A percentile compares a stretch with the other conserved stretches of the same genome.
Evolutionary conservation across 1,140 invertebrate genomes (phyloP).

Genomic region (Macrocentrus cingulum): DNA sequence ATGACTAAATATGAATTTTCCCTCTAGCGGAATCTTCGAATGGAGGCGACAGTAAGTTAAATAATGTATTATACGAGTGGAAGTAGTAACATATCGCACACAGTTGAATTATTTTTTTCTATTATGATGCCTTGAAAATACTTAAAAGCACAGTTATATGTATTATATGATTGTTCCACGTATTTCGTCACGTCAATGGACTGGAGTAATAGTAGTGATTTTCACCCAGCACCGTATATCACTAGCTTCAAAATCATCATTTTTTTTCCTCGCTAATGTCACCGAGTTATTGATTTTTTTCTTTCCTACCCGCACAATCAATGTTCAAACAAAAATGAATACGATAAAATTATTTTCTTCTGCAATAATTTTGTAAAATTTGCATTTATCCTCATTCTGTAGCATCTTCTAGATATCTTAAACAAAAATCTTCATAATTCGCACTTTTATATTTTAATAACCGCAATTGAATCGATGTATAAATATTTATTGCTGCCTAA

Average conservation of each 20-base stretch:
- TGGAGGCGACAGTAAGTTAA: constrained; percentile 85
- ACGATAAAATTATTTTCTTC: no score
- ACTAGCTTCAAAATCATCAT: background rate
- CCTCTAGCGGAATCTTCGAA: constrained; percentile 75
- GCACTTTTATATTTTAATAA: no score
- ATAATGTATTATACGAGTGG: constrained; percentile 52
- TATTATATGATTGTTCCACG: constrained; percentile 2
- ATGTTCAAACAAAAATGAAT: no score
- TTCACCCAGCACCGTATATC: background rate
- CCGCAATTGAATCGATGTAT: no score
- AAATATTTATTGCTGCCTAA: background rate
- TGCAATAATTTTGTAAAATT: no score
- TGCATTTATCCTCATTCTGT: no score
- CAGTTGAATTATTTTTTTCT: constrained; percentile 17
- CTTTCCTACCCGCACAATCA: no score
- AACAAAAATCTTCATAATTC: no score
- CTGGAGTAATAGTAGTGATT: background rate
- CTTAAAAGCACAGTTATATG: constrained; percentile 1
- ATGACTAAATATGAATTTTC: constrained; percentile 27
- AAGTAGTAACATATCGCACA: constrained; percentile 38
- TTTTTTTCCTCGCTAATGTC: no score
- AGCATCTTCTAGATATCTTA: no score
- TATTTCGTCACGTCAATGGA: background rate
- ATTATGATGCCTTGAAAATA: background rate
- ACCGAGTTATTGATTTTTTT: no score